Conservation (phyloP, 2,888 invertebrate genomes). For the Apantesis nais region DNA sequence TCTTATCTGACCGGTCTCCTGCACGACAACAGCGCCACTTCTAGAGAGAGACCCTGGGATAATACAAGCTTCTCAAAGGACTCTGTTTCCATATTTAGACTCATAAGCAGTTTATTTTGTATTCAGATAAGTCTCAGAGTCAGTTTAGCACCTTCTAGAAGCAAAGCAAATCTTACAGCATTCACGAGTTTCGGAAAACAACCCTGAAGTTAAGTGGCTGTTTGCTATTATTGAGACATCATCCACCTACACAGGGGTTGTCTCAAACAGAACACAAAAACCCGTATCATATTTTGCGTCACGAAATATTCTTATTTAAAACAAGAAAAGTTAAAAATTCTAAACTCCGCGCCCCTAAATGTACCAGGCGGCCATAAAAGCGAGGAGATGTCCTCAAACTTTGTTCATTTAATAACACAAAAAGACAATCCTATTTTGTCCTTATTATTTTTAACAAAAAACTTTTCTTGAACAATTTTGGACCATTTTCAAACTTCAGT, state of each 20-base stretch:
- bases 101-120: no score
- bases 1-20: no score
- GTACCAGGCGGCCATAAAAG: slow-evolving; percentile 12
- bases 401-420: slow-evolving; percentile 11
- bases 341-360: not conserved
- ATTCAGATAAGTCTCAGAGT: no score
- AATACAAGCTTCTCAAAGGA: no score
- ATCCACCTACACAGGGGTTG: not conserved
- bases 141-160: no score
- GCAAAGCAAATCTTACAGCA: no score
- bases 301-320: slow-evolving; percentile 3
- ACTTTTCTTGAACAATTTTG: not conserved
- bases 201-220: no score
- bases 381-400: slow-evolving; percentile 11
- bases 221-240: not conserved
- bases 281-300: not conserved
- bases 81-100: no score
- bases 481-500: not conserved
- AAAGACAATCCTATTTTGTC: slow-evolving; percentile 11
- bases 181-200: no score
- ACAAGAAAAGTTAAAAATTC: slow-evolving; percentile 9
- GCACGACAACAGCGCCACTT: no score
- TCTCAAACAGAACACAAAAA: not conserved
- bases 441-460: slow-evolving; percentile 8
- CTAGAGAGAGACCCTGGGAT: no score